Conservation (phyloP, 2,888 invertebrate species). For the Plusia festucae region DNA sequence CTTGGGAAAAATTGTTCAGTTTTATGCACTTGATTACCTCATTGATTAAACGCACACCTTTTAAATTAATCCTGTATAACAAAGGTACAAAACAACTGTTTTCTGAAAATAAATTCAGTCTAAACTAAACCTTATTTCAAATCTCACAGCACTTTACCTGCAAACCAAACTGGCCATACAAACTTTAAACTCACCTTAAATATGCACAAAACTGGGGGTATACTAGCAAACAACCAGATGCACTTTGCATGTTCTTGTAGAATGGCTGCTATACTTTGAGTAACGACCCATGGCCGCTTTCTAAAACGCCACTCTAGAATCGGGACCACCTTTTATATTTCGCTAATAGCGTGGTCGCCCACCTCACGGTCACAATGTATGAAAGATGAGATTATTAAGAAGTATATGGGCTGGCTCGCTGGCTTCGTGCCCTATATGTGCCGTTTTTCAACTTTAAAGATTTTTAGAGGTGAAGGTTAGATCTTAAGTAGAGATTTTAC, state of each 20-base stretch:
- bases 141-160: conserved; percentile 15
- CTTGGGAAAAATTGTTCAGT: too few species aligned
- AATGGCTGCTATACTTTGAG: conserved; percentile 53
- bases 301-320: conserved; percentile 54
- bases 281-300: conserved; percentile 59
- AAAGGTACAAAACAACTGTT: too few species aligned
- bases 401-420: conserved; percentile 48
- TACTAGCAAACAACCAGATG: conserved; percentile 44
- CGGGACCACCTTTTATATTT: conserved; percentile 61
- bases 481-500: too few species aligned
- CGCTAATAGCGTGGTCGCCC: conserved; percentile 57
- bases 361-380: conserved; percentile 48
- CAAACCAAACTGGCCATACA: conserved; percentile 17
- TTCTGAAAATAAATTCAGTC: conserved; percentile 5
- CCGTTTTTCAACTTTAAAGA: conserved; percentile 35
- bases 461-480: conserved; percentile 17
- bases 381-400: conserved; percentile 62
- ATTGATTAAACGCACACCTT: too few species aligned
- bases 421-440: conserved; percentile 42
- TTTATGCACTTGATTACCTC: too few species aligned
- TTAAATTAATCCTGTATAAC: too few species aligned
- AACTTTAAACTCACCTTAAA: conserved; percentile 21
- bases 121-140: conserved; percentile 1
- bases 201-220: conserved; percentile 38
- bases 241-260: conserved; percentile 57